These are phyloP conservation scores for Phalacrocorax carbo DNA, from an alignment of 2,113 vertebrate genomes.

Conservation along the genomic window DNA sequence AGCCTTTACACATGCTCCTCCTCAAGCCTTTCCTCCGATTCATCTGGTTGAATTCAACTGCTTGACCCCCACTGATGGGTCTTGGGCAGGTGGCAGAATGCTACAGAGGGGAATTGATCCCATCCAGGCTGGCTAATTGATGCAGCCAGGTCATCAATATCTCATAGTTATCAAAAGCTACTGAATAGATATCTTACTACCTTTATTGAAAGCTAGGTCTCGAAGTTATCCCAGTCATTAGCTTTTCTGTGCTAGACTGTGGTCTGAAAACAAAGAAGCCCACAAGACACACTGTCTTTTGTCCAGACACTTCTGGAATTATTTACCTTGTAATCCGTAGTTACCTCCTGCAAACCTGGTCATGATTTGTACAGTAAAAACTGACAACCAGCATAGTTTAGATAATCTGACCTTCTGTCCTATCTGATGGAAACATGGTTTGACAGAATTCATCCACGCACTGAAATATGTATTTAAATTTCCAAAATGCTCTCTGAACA, in stretches of 20 bases:
- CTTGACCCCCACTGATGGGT: background rate
- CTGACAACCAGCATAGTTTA: background rate
- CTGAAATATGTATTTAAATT: background rate
- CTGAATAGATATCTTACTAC: background rate
- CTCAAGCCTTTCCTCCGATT: background rate
- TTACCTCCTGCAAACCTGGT: background rate
- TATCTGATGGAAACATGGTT: background rate
- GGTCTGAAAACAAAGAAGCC: background rate
- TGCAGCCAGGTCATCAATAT: background rate
- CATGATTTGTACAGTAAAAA: background rate
- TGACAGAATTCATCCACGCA: background rate
- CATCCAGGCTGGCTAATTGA: background rate
- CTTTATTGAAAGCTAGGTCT: background rate
- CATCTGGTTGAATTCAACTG: background rate
- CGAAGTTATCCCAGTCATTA: background rate
- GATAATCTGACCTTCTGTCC: background rate
- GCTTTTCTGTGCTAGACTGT: background rate
- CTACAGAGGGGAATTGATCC: background rate
- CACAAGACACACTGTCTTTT: background rate
- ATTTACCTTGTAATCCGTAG: background rate
- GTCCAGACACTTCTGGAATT: background rate
- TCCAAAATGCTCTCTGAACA: background rate
- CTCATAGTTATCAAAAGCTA: background rate
- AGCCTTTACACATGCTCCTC: background rate
- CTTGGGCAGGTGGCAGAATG: background rate